phyloP scores from a whole-genome alignment of 2,113 vertebrate genomes.

The Colaptes auratus region DNA sequence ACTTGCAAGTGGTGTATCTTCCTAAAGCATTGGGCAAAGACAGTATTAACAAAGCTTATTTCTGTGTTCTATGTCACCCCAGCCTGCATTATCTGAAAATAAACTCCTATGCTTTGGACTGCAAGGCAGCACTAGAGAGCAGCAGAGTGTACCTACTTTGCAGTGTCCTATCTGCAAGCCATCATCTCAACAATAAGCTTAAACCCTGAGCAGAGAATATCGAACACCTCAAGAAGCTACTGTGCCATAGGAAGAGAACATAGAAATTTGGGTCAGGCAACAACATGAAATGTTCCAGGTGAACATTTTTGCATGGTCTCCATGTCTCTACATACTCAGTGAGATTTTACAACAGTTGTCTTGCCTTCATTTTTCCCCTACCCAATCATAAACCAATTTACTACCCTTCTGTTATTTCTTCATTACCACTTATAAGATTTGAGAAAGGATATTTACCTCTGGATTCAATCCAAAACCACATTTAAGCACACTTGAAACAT shows the following conservation, averaged over 20 bases:
- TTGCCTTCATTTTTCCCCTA: background rate
- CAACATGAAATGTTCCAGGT: background rate
- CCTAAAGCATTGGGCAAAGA: background rate
- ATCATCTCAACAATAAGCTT: background rate
- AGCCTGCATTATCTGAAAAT: background rate
- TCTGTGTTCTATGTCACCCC: background rate
- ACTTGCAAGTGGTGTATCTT: background rate
- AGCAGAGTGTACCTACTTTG: background rate
- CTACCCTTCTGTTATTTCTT: background rate
- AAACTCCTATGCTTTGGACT: background rate
- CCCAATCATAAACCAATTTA: background rate
- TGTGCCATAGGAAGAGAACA: background rate
- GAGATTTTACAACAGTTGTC: background rate
- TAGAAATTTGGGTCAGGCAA: background rate
- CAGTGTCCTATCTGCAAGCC: background rate
- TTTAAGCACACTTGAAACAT: background rate
- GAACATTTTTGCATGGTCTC: background rate
- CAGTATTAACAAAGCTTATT: background rate
- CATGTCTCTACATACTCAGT: background rate
- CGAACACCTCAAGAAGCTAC: background rate
- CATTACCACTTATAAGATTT: background rate
- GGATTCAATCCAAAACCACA: constrained; percentile 3
- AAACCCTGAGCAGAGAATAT: background rate
- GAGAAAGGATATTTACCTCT: background rate
- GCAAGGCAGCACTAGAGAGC: background rate